Base-by-base conservation (phyloP, 2,113 vertebrate genomes). In the Anolis sagrei region DNA sequence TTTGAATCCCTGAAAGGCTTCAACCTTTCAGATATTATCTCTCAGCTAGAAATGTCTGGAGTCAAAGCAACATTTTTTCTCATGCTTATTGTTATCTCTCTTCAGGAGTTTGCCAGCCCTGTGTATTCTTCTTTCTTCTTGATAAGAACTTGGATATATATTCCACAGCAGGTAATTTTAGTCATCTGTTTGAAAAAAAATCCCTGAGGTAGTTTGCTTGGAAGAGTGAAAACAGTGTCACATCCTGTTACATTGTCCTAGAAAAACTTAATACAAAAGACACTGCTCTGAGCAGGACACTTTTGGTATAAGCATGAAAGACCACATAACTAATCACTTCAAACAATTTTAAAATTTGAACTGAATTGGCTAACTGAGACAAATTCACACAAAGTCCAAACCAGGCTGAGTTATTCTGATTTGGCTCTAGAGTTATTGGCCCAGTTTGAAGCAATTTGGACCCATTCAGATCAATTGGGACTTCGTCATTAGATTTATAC, bases 181-280 rank as follows among this genome's bases (percentile, higher is more conserved):
- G 39, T 85, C 83, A 78, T 68, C 29, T 77, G 32, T 27, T 85
- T 85, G 83, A 79, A 85, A 44, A n/a, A 79, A 73, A 4, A 61
- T 44, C 44, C 18, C 51, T 73, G 34, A 48, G 44, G 48, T 49
- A 74, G 69, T 80, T 86, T 80, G 34, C 84, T 32, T 34, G 39
- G 29, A 79, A 86, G 77, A 66, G 49, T 7, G 14, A 86, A 86
- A 80, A 80, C 5, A 73, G 25, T 66, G 7, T 54, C 11, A 13
- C 8, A 49, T 80, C 80, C 69, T 64, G 39, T 39, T 25, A 80
- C 34, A 29, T 75, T 80, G n/a, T 29, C 64, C 48, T 51, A 18
- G 58, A 80, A 70, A 80, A 66, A n/a, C 25, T 66, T 4, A 27
- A 25, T 58, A 78, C 21, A 78, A 11, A 78, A 84, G 69, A 16